Percentiles rank a stretch among this genome's conserved stretches.
These are phyloP conservation scores for Phycodurus eques DNA, from an alignment of 2,113 vertebrate genomes.

Conservation along the genomic window DNA sequence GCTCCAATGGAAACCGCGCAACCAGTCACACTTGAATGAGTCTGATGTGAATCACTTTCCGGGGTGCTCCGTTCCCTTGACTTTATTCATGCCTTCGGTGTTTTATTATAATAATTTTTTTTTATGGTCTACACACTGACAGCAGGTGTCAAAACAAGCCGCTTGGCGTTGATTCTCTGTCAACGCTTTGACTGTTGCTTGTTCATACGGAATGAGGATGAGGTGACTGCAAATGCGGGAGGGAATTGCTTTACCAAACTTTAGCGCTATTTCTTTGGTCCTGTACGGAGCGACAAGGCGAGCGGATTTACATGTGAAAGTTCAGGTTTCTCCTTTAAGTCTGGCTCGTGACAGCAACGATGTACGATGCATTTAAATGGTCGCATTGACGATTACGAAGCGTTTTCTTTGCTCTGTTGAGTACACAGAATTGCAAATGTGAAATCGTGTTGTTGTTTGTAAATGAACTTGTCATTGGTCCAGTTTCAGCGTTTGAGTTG, in stretches of 20 bases:
- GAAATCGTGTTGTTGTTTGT: no score
- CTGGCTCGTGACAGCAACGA: not conserved
- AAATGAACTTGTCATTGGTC: no score
- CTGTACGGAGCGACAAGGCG: not conserved
- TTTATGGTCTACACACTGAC: conserved; percentile 49
- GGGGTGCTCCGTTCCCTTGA: conserved; percentile 16
- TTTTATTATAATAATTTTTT: conserved; percentile 10
- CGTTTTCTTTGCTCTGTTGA: not conserved
- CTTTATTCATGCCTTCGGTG: conserved; percentile 47
- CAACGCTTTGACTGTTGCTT: conserved; percentile 16
- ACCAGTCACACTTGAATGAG: conserved; percentile 36
- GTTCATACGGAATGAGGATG: conserved; percentile 28
- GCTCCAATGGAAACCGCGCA: conserved; percentile 13
- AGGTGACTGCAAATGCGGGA: conserved; percentile 29
- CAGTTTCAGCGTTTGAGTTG: no score
- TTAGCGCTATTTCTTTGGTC: not conserved
- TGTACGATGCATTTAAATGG: not conserved
- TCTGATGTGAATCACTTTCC: conserved; percentile 25
- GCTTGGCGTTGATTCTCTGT: conserved; percentile 34
- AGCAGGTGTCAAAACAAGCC: conserved; percentile 48
- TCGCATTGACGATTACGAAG: not conserved
- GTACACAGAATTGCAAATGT: not conserved
- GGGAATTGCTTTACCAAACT: conserved; percentile 7
- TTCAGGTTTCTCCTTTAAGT: not conserved
- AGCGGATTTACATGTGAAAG: no score